Evolutionary conservation across 2,113 vertebrate species (phyloP), one percentile per base, ranked within the genome.

Genomic region (Brevimyrus niger): DNA sequence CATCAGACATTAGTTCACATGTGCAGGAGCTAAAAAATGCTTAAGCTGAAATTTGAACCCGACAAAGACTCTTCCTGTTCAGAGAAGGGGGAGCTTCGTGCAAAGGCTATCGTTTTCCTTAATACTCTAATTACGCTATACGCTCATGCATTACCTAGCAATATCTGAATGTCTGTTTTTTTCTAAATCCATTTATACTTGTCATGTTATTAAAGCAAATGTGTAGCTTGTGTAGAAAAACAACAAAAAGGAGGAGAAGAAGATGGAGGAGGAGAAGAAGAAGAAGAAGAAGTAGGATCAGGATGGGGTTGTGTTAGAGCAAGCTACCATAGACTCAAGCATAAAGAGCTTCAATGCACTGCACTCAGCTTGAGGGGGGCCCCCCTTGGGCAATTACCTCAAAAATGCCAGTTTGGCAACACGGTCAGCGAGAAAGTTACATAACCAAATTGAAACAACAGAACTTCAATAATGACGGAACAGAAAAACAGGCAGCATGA

Each of bases 401-500:
- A 86, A 86, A 86, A 23, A 31, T 50, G 83, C 83, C 83, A 27
- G 46, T 50, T 86, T 86, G 83, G 83, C 83, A 86, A 86, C 83
- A 48, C 0, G 83, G 42, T 86, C 44, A 86, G n/a, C 50, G 83
- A 86, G 83, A 47, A 48, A 86, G 47, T 48, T 50, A 50, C 46
- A 86, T 47, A 86, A 27, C 83, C 44, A 31, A 86, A 86, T 86
- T 86, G 47, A 86, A 85, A 80, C 42, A 85, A 86, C 44, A 50
- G 73, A 13, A 80, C 73, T 80, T 80, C 73, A 80, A 80, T 80
- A 80, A 80, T 80, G 73, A 80, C 2, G 35, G 73, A 5, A 31
- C 44, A 48, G 44, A 84, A 27, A 48, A 23, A 86, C n/a, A 50
- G 44, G 47, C 83, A 48, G 83, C 83, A 13, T 86, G 27, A 48